phyloP scores from a whole-genome alignment of 1,140 invertebrate species.

The Pachypsylla venusta region DNA sequence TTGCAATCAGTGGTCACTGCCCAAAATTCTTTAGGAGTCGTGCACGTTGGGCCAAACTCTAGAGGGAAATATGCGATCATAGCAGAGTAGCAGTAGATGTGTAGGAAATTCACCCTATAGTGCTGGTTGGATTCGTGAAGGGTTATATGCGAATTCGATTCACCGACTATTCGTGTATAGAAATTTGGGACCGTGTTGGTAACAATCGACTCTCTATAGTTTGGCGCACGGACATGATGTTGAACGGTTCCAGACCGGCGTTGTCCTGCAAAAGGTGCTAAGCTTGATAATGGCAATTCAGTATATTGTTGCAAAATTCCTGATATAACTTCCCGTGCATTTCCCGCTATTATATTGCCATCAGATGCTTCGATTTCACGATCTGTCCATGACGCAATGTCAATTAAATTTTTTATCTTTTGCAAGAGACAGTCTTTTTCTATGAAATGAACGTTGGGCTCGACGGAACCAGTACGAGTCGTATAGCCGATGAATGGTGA shows the following conservation, averaged over 20 bases:
- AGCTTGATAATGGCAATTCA: neutral
- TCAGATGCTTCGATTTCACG: neutral
- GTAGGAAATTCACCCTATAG: neutral
- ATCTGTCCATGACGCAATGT: neutral
- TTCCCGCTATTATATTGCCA: neutral
- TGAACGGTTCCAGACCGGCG: neutral
- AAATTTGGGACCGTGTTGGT: neutral
- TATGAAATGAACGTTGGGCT: neutral
- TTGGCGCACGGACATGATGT: neutral
- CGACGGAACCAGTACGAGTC: neutral
- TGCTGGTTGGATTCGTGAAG: neutral
- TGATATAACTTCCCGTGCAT: neutral
- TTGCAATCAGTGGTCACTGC: neutral
- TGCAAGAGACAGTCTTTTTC: neutral
- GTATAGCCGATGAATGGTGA: neutral
- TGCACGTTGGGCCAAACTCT: neutral
- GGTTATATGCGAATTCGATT: neutral
- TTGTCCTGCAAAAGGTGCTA: neutral
- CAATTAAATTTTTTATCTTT: neutral
- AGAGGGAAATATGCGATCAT: neutral
- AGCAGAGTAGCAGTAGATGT: neutral
- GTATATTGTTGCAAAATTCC: neutral
- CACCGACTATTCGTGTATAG: neutral
- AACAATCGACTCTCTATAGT: neutral
- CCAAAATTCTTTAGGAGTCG: neutral